Evolutionary conservation across 37 sponge, comb jelly and placozoan species (phyloP), one percentile per base, ranked within the genome.

Genomic region (Beroe ovata): DNA sequence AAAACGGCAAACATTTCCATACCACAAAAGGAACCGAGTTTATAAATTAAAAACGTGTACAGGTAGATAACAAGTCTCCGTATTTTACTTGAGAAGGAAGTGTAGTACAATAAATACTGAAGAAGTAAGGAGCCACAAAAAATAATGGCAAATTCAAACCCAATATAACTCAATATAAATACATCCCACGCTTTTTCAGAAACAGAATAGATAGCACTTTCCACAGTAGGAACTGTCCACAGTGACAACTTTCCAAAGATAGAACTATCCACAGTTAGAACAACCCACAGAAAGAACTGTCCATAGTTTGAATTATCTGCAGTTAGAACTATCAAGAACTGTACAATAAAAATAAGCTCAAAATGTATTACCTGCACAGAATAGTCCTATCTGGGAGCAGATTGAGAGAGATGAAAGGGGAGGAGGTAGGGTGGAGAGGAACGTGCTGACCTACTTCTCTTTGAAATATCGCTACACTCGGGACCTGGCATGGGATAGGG

Each of bases 361-460:
- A 47, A 47, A 47, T 47, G 54, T 11, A 47, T 6, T 47, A 11
- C n/a, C n/a, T n/a, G n/a, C n/a, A n/a, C n/a, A n/a, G n/a, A n/a
- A 47, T 11, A 47, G 54, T 47, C 29, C 36, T 66, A 66, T 18
- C 69, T 34, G 1, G 69, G 69, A 66, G 69, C 69, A 8, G 69
- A 66, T 33, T 66, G 69, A 14, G 69, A 66, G 16, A 66, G 36
- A 30, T 66, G 69, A 66, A 37, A 66, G 36, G 14, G 34, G 36
- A 66, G 69, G 69, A 66, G 32, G 36, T 32, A 66, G 30, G 69
- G 69, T 6, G 69, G 69, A 37, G 69, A 66, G 1, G 69, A 66
- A 4, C 69, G 25, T 4, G 69, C 69, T 14, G 69, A 66, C 29
- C 69, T 34, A 37, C 69, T 66, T 66, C 69, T 26, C 35, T 66